phyloP scores from a whole-genome alignment of 1,140 invertebrate genomes.

The Chelonus insularis region DNA sequence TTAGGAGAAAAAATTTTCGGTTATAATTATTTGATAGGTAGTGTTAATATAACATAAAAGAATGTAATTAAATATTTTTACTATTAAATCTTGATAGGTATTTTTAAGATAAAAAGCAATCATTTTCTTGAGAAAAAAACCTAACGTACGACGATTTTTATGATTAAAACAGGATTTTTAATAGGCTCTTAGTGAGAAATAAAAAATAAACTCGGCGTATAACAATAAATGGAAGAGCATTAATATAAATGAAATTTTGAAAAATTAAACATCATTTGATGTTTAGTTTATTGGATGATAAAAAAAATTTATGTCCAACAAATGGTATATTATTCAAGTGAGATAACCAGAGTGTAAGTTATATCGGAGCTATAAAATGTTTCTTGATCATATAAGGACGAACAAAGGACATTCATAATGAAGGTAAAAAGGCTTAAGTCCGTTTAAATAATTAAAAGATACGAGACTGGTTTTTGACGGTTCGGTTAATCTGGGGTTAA shows the following conservation, averaged over 20 bases:
- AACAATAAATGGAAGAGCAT: no score
- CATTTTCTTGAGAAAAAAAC: neutral
- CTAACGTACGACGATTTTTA: no score
- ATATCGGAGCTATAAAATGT: slow-evolving; percentile 48
- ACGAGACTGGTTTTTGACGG: slow-evolving; percentile 43
- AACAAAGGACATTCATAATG: slow-evolving; percentile 53
- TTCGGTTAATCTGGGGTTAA: slow-evolving; percentile 8
- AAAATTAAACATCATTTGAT: no score
- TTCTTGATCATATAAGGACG: slow-evolving; percentile 46
- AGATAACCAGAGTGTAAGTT: slow-evolving; percentile 34
- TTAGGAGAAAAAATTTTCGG: no score
- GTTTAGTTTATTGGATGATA: neutral
- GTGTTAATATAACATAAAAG: no score
- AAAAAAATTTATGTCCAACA: neutral
- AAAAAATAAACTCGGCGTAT: no score
- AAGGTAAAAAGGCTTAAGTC: slow-evolving; percentile 44
- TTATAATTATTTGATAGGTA: no score
- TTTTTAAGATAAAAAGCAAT: neutral
- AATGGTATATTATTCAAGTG: neutral
- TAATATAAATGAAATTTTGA: no score
- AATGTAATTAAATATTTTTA: no score
- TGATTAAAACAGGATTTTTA: no score
- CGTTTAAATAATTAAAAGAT: slow-evolving; percentile 59
- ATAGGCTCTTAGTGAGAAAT: no score
- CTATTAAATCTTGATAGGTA: neutral